Evolutionary conservation across 1,140 invertebrate species (phyloP).

Genomic region (Drosophila arizonae): DNA sequence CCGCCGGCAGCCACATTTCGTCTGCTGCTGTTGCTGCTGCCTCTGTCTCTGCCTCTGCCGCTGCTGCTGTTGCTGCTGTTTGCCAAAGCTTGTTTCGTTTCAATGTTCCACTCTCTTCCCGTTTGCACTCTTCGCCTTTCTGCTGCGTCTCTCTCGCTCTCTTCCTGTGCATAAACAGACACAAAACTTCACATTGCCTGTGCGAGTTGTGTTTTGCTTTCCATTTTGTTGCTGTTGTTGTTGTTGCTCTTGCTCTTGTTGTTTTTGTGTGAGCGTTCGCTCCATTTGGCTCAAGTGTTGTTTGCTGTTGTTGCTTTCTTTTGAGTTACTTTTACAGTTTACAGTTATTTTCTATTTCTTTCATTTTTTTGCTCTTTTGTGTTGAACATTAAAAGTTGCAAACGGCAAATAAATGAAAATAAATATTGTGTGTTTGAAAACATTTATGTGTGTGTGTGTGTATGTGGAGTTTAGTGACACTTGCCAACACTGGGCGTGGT

Average conservation of each 20-base stretch:
- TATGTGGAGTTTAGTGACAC: neutral
- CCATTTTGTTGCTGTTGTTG: conserved; percentile 40
- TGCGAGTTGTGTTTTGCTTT: conserved; percentile 38
- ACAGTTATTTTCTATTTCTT: conserved; percentile 41
- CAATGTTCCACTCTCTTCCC: neutral
- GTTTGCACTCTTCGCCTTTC: neutral
- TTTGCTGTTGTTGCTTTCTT: conserved; percentile 32
- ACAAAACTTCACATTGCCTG: conserved; percentile 38
- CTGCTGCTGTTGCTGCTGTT: conserved; percentile 7
- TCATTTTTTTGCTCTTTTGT: conserved; percentile 12
- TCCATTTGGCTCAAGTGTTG: conserved; percentile 48
- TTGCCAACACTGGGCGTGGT: conserved; percentile 14
- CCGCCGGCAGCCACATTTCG: conserved; percentile 36
- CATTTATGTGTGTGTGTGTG: conserved; percentile 5
- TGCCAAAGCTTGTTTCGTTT: conserved; percentile 38
- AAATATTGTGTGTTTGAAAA: conserved; percentile 19
- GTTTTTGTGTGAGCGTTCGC: conserved; percentile 36
- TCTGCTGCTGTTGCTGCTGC: conserved; percentile 14
- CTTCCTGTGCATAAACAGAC: conserved; percentile 20
- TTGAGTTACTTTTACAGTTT: conserved; percentile 39
- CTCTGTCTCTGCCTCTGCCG: conserved; percentile 5
- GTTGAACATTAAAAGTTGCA: conserved; percentile 20
- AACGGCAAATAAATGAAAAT: conserved; percentile 36
- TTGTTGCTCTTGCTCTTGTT: neutral
- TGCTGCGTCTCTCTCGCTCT: neutral